Evolutionary conservation across 2,797 vertebrate genomes (phyloP), one percentile per base, ranked within the genome.

Genomic region (Columba guinea): DNA sequence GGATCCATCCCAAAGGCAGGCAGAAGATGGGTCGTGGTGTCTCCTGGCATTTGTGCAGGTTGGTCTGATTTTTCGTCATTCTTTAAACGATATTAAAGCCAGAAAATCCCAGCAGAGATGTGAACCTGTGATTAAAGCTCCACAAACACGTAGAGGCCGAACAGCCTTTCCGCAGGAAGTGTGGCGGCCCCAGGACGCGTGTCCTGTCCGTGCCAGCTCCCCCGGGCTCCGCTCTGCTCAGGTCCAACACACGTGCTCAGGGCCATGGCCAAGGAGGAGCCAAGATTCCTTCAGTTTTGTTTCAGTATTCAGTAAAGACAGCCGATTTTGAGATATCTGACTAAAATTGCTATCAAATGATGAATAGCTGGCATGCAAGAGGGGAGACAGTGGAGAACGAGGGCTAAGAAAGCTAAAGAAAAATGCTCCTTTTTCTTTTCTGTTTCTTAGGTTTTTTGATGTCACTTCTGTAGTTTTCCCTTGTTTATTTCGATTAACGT

Each of bases 231-330:
- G 44, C 44, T 46, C 44, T 20, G 17, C 41, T 20, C 44, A 5
- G 44, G 20, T 10, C 0, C 0, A 17, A 15, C 68, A 3, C 2
- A 11, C 1, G 2, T 13, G 58, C 53, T 30, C 44, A 2, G 27
- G 78, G 7, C 71, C n/a, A 0, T 11, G 62, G 8, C 21, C 23
- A 13, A 8, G 70, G 9, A 3, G 27, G 41, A 30, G 10, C 68
- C 48, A 27, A 44, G 6, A 32, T 10, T 4, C 18, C 5, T 2
- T 0, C 13, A 2, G 13, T 30, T 58, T 6, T 55, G 39, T 19
- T 73, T 14, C 14, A 11, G 3, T 20, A 6, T 4, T 3, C 21
- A 7, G 32, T 21, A 35, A n/a, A 19, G 32, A 9, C 13, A 1
- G 7, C 18, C 1, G 22, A 13, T 65, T 44, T 35, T 9, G 71